Percentiles rank a stretch among this genome's conserved stretches.
Conservation (phyloP, 2,888 invertebrate species). For the Meloe dianella region DNA sequence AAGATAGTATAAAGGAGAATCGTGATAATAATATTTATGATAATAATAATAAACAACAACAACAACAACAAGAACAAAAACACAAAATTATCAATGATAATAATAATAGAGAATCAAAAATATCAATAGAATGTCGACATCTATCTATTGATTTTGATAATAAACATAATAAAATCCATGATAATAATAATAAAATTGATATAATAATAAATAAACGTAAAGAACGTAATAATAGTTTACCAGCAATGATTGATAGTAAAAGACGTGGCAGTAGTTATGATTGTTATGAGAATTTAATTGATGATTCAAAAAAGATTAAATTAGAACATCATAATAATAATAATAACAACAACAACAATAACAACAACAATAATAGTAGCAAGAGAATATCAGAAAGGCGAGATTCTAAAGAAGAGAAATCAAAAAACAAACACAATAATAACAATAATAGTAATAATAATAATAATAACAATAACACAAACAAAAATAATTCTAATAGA, state of each 20-base stretch:
- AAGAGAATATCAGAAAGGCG: conserved; percentile 58
- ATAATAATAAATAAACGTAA: conserved; percentile 64
- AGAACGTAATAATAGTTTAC: conserved; percentile 68
- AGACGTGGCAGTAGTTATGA: conserved; percentile 82
- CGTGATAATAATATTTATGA: conserved; percentile 62
- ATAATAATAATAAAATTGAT: conserved; percentile 47
- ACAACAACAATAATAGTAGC: neutral
- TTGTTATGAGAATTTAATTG: conserved; percentile 61
- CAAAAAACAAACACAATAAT: conserved; percentile 65
- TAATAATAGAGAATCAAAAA: conserved; percentile 41
- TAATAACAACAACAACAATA: too few species aligned
- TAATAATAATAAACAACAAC: conserved; percentile 52
- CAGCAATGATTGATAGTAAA: conserved; percentile 72
- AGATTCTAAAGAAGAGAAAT: conserved; percentile 69
- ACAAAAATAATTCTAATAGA: conserved; percentile 31
- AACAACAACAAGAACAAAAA: conserved; percentile 35
- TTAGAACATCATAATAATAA: conserved; percentile 61
- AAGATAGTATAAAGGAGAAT: conserved; percentile 60
- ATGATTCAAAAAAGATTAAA: conserved; percentile 70
- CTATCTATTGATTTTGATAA: conserved; percentile 60
- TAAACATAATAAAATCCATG: conserved; percentile 43
- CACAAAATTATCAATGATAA: conserved; percentile 8
- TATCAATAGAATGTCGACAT: conserved; percentile 59
- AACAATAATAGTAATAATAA: conserved; percentile 67
- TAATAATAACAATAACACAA: conserved; percentile 63